These are phyloP conservation scores for Acleris laterana DNA, from an alignment of 2,888 invertebrate genomes.

Conservation along the genomic window DNA sequence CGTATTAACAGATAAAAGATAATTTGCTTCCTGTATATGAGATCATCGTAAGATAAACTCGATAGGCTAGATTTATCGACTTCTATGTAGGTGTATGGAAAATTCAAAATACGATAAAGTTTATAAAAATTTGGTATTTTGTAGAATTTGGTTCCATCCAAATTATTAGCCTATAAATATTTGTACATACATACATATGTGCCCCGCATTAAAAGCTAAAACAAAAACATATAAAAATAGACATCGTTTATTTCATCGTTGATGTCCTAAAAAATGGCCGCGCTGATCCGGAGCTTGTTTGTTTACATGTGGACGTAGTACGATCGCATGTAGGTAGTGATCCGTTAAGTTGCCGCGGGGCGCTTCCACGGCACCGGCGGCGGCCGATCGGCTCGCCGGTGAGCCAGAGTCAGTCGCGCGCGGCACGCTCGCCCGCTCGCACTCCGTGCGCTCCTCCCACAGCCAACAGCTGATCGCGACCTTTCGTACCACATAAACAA, in stretches of 20 bases:
- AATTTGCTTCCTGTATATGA: constrained; percentile 20
- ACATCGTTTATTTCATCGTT: background rate
- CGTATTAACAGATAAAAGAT: constrained; percentile 12
- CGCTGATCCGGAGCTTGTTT: constrained; percentile 56
- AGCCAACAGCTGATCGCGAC: constrained; percentile 71
- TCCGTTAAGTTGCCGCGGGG: constrained; percentile 62
- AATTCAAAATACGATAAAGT: too few relatives aligned
- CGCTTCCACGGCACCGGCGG: constrained; percentile 41
- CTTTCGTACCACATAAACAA: constrained; percentile 58
- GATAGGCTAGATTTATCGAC: constrained; percentile 4
- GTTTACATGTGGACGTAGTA: constrained; percentile 77
- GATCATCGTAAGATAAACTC: constrained; percentile 7
- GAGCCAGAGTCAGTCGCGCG: constrained; percentile 69
- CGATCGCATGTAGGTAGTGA: constrained; percentile 74
- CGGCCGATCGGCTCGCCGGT: constrained; percentile 33
- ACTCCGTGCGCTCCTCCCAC: constrained; percentile 50
- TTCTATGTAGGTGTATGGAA: too few relatives aligned
- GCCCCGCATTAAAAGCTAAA: background rate
- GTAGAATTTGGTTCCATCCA: too few relatives aligned
- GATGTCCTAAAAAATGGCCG: constrained; percentile 7
- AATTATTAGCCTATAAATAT: too few relatives aligned
- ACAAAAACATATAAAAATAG: background rate
- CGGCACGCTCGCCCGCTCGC: constrained; percentile 66
- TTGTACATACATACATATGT: too few relatives aligned
- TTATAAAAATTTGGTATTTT: too few relatives aligned